Base-by-base conservation (phyloP, 2,797 vertebrate species). In the Oryzias dopingdopingensis region DNA sequence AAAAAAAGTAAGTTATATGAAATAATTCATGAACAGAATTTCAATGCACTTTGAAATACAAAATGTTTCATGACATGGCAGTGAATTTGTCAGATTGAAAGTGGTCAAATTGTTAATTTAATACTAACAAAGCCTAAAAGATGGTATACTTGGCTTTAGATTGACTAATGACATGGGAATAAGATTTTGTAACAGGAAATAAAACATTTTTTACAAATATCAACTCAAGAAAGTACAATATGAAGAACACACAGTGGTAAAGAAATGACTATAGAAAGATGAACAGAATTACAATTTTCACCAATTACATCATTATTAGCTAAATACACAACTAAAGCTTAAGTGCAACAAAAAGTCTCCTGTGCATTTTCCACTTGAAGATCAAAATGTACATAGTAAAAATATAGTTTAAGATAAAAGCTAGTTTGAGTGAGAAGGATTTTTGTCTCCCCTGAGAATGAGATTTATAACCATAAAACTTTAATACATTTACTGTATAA, bases 391-490 rank as follows among this genome's bases (percentile, higher is more conserved):
- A 37, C 10, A 3, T 10, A 37, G 32, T 37, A 37, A 37, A 37
- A 37, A 37, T 37, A 37, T 37, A 4, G 32, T 37, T 37, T 37
- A 37, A 37, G 32, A 37, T 37, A 3, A 37, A 37, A 37, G 32
- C 10, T 12, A 37, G 10, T 37, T 54, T 54, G 29, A 76, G 18
- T 42, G 54, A 42, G 62, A 71, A 77, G 40, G 29, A 56, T 20
- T 52, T 6, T 49, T 53, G 70, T 37, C 54, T 65, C 49, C 61
- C 73, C 78, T 84, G 77, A 86, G 78, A 69, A 72, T 42, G 13
- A 72, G 42, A 20, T 60, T 2, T 10, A 37, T 49, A 24, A 52
- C 47, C 16, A 65, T 16, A 70, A 67, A 61, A 52, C 65, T 13
- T 65, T 58, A 75, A 18, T 57, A 63, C 65, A 56, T 20, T 0